Evolutionary conservation across 2,888 invertebrate species (phyloP).

Genomic region (Tyria jacobaeae): DNA sequence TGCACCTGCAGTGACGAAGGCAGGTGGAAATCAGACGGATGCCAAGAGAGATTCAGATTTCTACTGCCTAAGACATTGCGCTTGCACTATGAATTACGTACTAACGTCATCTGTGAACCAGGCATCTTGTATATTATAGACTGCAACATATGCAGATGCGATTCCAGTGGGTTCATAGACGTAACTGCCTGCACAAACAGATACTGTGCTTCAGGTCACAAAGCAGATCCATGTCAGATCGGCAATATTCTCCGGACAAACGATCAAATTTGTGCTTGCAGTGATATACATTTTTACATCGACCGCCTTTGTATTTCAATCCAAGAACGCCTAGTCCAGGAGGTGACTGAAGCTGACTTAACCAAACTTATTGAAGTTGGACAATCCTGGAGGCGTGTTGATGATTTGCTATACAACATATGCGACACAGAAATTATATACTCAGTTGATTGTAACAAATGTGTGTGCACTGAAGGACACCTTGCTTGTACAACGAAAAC

Average conservation of each 20-base stretch:
- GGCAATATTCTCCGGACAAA: slow-evolving; percentile 59
- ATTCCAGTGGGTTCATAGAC: slow-evolving; percentile 44
- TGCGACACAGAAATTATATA: slow-evolving; percentile 34
- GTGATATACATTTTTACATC: slow-evolving; percentile 59
- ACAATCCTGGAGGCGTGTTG: slow-evolving; percentile 31
- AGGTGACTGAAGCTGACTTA: slow-evolving; percentile 39
- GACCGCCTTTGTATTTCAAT: slow-evolving; percentile 61
- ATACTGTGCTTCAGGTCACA: slow-evolving; percentile 51
- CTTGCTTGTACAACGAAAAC: slow-evolving; percentile 46
- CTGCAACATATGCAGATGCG: slow-evolving; percentile 68
- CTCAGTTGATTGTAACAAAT: slow-evolving; percentile 61
- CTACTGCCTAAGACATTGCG: slow-evolving; percentile 37
- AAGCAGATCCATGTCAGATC: slow-evolving; percentile 55
- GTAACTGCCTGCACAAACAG: slow-evolving; percentile 58
- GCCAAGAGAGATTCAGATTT: slow-evolving; percentile 51
- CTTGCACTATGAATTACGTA: slow-evolving; percentile 31
- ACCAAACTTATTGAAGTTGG: slow-evolving; percentile 43
- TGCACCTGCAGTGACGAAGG: slow-evolving; percentile 62
- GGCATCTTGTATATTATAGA: slow-evolving; percentile 56
- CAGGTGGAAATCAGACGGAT: slow-evolving; percentile 60
- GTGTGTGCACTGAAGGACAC: slow-evolving; percentile 47
- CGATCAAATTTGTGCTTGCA: slow-evolving; percentile 63
- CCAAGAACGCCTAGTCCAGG: slow-evolving; percentile 42
- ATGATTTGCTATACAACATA: neutral
- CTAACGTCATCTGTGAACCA: slow-evolving; percentile 56